Conservation (phyloP, 1,140 invertebrate species). For the Triops cancriformis region DNA sequence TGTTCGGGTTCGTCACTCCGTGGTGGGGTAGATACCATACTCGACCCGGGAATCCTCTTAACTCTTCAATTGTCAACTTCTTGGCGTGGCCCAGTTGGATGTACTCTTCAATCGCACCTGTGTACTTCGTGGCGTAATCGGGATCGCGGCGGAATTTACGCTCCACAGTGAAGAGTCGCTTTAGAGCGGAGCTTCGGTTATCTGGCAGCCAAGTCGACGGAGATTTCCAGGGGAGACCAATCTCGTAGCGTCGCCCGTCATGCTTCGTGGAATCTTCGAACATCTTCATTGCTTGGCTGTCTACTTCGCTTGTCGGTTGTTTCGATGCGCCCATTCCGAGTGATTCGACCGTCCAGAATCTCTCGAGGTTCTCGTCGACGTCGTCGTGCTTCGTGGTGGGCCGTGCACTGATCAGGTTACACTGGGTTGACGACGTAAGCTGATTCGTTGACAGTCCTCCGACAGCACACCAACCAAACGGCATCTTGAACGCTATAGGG, state of each 20-base stretch:
- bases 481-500: slow-evolving; percentile 7
- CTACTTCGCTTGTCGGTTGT: not conserved
- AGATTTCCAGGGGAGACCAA: slow-evolving; percentile 17
- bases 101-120: not conserved
- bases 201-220: not conserved
- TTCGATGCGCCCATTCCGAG: slow-evolving; percentile 19
- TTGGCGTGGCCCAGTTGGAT: not conserved
- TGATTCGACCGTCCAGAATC: slow-evolving; percentile 26
- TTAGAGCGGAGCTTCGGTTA: not conserved
- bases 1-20: not conserved
- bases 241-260: slow-evolving; percentile 19
- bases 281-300: slow-evolving; percentile 7
- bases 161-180: not conserved
- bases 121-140: not conserved
- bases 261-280: not conserved
- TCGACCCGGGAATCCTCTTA: not conserved
- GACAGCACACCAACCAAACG: slow-evolving; percentile 20
- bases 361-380: slow-evolving; percentile 22
- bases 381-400: not conserved
- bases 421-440: not conserved
- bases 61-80: not conserved
- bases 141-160: slow-evolving; percentile 3
- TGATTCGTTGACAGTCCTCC: not conserved
- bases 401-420: not conserved
- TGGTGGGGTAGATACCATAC: not conserved